Evolutionary conservation across 2,113 vertebrate genomes (phyloP).

Genomic region (Pardalotus punctatus): DNA sequence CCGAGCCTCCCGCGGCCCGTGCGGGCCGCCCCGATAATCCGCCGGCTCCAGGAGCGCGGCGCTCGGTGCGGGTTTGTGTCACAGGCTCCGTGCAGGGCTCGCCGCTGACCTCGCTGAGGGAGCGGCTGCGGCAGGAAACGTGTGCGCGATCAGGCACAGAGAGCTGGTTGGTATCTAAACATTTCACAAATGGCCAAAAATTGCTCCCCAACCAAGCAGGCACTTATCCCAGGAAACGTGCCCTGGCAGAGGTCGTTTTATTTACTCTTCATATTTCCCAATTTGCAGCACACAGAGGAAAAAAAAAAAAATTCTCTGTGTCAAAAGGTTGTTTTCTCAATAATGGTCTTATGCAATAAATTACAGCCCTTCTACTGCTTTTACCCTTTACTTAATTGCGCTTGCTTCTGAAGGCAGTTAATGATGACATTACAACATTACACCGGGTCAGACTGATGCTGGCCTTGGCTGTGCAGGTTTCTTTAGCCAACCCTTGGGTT

Average conservation of each 20-base stretch:
- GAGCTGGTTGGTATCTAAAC: neutral
- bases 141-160: rapidly evolving
- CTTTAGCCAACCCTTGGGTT: neutral
- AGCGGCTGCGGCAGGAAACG: neutral
- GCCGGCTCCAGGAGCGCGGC: neutral
- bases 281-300: neutral
- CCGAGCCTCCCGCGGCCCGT: neutral
- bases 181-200: neutral
- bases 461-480: neutral
- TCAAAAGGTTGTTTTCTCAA: neutral
- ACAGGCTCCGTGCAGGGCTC: neutral
- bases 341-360: neutral
- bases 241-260: neutral
- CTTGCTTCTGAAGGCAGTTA: neutral
- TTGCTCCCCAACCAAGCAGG: neutral
- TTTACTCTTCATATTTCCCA: neutral
- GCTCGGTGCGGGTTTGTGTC: neutral
- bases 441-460: neutral
- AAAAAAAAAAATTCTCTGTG: neutral
- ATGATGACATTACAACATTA: neutral
- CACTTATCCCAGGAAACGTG: neutral
- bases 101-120: neutral
- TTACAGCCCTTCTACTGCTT: neutral
- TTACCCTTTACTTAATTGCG: neutral
- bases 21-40: neutral